These are phyloP conservation scores for Parazoanthus darwini DNA, from an alignment of 92 coral and sea anemone genomes.

Conservation along the genomic window DNA sequence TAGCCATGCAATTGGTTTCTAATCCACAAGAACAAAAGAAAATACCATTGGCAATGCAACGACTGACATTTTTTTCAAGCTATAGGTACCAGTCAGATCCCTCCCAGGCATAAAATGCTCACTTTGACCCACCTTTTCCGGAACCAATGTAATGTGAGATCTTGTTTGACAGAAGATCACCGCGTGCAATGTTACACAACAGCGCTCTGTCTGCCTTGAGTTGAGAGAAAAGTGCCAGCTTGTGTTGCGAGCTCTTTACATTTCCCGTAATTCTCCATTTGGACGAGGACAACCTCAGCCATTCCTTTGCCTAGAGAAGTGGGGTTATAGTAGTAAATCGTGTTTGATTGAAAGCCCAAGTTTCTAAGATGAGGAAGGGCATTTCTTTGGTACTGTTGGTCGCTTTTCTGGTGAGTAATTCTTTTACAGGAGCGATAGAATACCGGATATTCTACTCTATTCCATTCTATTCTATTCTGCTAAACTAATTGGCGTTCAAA, in stretches of 20 bases:
- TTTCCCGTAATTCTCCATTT: background rate
- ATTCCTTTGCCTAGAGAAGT: background rate
- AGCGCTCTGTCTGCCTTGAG: slow-evolving; percentile 7
- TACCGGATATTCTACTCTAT: background rate
- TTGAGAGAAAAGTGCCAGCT: background rate
- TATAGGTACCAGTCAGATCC: slow-evolving; percentile 14
- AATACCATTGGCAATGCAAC: too few species aligned
- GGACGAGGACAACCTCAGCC: background rate
- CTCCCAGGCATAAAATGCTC: background rate
- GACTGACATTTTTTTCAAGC: slow-evolving; percentile 11
- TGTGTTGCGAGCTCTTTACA: background rate
- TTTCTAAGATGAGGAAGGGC: slow-evolving; percentile 13
- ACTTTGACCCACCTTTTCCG: slow-evolving; percentile 45
- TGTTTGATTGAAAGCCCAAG: background rate
- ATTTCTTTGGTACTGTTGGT: background rate
- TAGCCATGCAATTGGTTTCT: too few species aligned
- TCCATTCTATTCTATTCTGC: background rate
- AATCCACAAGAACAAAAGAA: too few species aligned
- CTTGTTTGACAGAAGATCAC: slow-evolving; percentile 8
- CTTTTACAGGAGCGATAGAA: background rate
- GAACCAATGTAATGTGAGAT: slow-evolving; percentile 32
- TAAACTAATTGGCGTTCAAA: background rate
- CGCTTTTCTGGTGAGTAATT: slow-evolving; percentile 24
- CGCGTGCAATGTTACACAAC: background rate
- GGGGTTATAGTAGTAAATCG: background rate